Percentiles rank a stretch among this genome's conserved stretches.
Evolutionary conservation across 2,888 invertebrate genomes (phyloP).

Genomic region (Lissonota sp.): DNA sequence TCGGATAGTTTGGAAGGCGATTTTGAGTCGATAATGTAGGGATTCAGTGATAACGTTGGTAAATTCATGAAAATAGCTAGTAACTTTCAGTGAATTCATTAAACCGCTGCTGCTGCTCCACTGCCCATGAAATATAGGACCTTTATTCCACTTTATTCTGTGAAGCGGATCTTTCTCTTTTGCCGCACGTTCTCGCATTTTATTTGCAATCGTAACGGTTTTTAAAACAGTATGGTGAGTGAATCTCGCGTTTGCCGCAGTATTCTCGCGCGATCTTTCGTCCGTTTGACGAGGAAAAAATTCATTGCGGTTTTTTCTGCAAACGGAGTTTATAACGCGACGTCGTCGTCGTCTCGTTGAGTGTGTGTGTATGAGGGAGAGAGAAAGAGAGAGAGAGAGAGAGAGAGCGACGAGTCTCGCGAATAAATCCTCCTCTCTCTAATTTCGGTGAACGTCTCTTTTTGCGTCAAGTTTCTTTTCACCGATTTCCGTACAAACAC

Average conservation of each 20-base stretch:
- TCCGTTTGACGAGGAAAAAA: background rate
- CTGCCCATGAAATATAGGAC: too few species aligned
- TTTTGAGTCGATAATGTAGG: too few species aligned
- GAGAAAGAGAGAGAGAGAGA: background rate
- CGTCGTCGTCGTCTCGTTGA: background rate
- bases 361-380: background rate
- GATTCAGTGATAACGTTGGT: too few species aligned
- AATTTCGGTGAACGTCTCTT: background rate
- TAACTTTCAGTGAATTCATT: too few species aligned
- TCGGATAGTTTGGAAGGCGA: too few species aligned
- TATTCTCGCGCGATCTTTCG: slow-evolving; percentile 3
- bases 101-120: too few species aligned
- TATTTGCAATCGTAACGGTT: slow-evolving; percentile 3
- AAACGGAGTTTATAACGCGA: background rate
- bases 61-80: too few species aligned
- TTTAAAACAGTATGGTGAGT: slow-evolving; percentile 48
- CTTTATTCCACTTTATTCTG: too few species aligned
- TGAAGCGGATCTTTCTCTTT: background rate
- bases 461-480: background rate
- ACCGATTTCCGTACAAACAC: slow-evolving; percentile 1
- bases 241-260: slow-evolving; percentile 17
- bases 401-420: background rate
- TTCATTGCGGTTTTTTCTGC: background rate
- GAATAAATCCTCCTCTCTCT: background rate
- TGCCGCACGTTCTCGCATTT: slow-evolving; percentile 7